Evolutionary conservation across 2,888 invertebrate species (phyloP), one percentile per base, ranked within the genome.

Genomic region (Therioaphis trifolii): DNA sequence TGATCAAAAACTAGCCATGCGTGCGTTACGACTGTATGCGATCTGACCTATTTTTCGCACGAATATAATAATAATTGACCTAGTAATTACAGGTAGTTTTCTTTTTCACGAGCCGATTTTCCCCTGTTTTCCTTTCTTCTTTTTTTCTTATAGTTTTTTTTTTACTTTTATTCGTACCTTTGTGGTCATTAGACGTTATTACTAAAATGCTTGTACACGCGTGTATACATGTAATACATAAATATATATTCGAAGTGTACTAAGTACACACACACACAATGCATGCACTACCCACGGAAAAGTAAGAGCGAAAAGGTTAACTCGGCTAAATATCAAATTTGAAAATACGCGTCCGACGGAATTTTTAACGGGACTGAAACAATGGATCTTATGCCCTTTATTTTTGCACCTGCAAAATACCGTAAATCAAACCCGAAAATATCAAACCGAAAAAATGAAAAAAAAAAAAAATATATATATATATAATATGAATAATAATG

Each of bases 241-340:
- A 4, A 15, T 27, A 1, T 29, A 29, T 24, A 15, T 11, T 14
- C 2, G 4, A 1, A 14, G 24, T n/a, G 12, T n/a, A n/a, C n/a
- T n/a, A n/a, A n/a, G n/a, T n/a, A n/a, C n/a, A n/a, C n/a, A n/a
- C n/a, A n/a, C n/a, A 4, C 58, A 27, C 21, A 52, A 24, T 58
- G 21, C 9, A 58, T 7, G n/a, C 7, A 5, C 35, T 3, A 35
- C 35, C 35, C n/a, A n/a, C 21, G 2, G 18, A 1, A 27, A 29
- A 29, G n/a, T 29, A 66, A 49, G 40, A 77, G 35, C 46, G 27
- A 77, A 77, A 77, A 77, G 63, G 77, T 77, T 66, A 77, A 66
- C 21, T 49, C 63, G 63, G 76, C 46, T 76, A 76, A 76, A 76
- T 63, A 77, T 9, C 29, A 66, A 66, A 63, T 77, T 66, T 46